Base-by-base conservation (phyloP, 2,888 invertebrate species). In the Ochropacha duplaris region DNA sequence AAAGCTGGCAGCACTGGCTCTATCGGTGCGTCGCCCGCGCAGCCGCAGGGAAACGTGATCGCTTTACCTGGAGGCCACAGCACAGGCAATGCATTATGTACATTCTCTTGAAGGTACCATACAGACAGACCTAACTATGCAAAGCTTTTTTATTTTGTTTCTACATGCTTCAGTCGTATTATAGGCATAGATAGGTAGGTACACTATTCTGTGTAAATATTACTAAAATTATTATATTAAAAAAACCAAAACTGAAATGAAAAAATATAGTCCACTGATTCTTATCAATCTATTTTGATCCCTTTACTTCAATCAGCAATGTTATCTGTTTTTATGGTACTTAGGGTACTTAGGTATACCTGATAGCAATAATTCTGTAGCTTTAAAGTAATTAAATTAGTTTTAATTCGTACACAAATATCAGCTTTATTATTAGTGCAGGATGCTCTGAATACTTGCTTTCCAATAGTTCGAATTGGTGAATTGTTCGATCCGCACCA, bases 21-120 rank as follows among this genome's bases (percentile, higher is more conserved):
- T 49, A 50, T 54, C 66, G 60, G 60, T 44, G 31, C 22, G 52
- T 28, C 71, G 73, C 67, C 57, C 51, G 69, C 77, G 76, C 74
- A 72, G 72, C 68, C 71, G 64, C 70, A 66, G 65, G 68, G 77
- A 81, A 84, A 84, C 81, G 79, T 83, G 84, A 84, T 82, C 78
- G 72, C 71, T 79, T 78, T 79, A 79, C 79, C 78, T 79, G 75
- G 60, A 65, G 58, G 60, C 58, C 67, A 64, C 57, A 57, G 61
- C 67, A 64, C 57, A 57, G 61, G 60, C 66, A 62, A 62, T 66
- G 66, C 68, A 69, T 67, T 71, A 60, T 69, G 44, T 44, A 66
- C 60, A 62, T 66, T 69, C 69, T 61, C 57, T 56, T 58, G 63
- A 67, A 66, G 62, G 57, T 51, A 59, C 54, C 44, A 12, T 12